phyloP scores from a whole-genome alignment of 2,797 vertebrate genomes.

The Neopelma chrysocephalum region DNA sequence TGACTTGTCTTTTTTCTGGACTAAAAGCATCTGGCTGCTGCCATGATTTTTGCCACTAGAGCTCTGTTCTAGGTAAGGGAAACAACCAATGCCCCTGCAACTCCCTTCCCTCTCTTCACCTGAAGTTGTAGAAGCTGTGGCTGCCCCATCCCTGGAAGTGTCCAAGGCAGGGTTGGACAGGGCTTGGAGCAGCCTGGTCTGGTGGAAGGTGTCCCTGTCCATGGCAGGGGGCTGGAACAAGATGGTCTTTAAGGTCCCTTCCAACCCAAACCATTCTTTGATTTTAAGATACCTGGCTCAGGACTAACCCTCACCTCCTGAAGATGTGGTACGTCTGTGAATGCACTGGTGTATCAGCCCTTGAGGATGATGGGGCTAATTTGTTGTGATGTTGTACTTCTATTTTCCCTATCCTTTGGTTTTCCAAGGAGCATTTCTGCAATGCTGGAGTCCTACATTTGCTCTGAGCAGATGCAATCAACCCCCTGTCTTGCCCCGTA shows the following conservation, averaged over 20 bases:
- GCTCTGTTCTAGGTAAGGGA: background rate
- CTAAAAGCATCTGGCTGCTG: background rate
- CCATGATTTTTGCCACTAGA: background rate
- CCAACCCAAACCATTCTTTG: background rate
- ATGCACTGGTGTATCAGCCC: background rate
- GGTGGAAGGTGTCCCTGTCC: background rate
- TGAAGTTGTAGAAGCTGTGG: background rate
- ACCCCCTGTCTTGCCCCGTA: background rate
- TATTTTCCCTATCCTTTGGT: background rate
- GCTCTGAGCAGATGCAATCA: background rate
- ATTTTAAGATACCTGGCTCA: background rate
- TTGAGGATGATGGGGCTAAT: background rate
- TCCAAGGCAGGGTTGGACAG: background rate
- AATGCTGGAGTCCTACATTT: background rate
- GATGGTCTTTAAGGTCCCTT: background rate
- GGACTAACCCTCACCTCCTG: accelerated
- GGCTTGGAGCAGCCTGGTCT: background rate
- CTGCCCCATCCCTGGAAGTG: background rate
- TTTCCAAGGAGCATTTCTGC: background rate
- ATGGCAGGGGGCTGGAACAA: background rate
- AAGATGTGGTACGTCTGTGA: accelerated
- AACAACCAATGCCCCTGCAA: background rate
- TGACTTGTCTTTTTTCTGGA: background rate
- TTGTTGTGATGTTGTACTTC: accelerated
- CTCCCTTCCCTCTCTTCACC: background rate